Evolutionary conservation across 2,888 invertebrate genomes (phyloP).

Genomic region (Parapristionchus giblindavisi): DNA sequence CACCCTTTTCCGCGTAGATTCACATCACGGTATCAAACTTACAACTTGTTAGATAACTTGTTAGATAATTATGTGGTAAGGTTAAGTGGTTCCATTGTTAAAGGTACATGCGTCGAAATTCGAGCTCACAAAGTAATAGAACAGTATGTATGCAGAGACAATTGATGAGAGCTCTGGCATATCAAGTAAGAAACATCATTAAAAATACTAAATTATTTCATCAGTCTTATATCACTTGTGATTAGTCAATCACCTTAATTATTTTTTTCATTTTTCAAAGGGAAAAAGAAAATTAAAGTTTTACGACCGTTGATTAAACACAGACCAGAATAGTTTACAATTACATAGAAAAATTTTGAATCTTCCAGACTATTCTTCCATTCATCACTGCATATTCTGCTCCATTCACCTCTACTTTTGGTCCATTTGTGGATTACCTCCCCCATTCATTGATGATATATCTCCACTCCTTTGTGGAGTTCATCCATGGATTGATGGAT

Average conservation of each 20-base stretch:
- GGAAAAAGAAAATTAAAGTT: too few relatives aligned
- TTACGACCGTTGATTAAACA: too few relatives aligned
- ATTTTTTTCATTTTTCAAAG: too few relatives aligned
- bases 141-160: conserved; percentile 3
- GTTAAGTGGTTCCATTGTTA: too few relatives aligned
- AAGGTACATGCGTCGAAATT: neutral
- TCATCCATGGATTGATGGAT: conserved; percentile 14
- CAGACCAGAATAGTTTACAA: neutral
- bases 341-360: neutral
- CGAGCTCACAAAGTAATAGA: neutral
- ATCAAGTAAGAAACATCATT: conserved; percentile 8
- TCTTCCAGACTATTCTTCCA: neutral
- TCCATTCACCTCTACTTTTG: neutral
- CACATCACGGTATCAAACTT: too few relatives aligned
- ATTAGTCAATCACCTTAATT: too few relatives aligned
- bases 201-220: neutral
- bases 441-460: neutral
- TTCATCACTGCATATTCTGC: conserved; percentile 4
- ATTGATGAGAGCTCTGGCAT: conserved; percentile 9
- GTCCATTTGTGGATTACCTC: neutral
- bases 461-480: neutral
- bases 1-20: too few relatives aligned
- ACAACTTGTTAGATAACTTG: too few relatives aligned
- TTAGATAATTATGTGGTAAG: too few relatives aligned
- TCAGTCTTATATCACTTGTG: too few relatives aligned